Percentiles rank a stretch among this genome's conserved stretches.
phyloP scores from a whole-genome alignment of 2,888 invertebrate species.

The Caenorhabditis angaria region DNA sequence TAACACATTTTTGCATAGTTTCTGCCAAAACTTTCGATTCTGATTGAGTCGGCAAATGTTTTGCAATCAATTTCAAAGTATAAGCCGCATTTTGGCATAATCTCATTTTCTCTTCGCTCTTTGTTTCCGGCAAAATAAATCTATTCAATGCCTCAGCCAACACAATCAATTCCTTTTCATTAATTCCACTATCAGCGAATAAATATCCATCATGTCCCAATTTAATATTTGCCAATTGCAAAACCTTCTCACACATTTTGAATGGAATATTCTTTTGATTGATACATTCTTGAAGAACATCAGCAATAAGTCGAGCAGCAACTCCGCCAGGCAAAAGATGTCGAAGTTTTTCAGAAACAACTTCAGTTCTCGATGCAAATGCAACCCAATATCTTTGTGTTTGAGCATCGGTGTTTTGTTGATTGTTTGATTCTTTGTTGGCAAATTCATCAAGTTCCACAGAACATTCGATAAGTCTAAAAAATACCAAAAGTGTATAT shows the following conservation, averaged over 20 bases:
- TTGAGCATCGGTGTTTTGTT: conserved; percentile 38
- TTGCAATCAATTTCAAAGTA: conserved; percentile 64
- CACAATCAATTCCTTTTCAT: conserved; percentile 55
- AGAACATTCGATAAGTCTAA: conserved; percentile 51
- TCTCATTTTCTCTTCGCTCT: conserved; percentile 47
- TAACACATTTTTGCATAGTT: conserved; percentile 58
- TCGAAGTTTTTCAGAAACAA: conserved; percentile 71
- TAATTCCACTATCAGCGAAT: conserved; percentile 52
- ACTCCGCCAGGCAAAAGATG: conserved; percentile 81
- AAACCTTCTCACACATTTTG: conserved; percentile 78
- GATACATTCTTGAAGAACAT: conserved; percentile 77
- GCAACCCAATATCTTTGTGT: conserved; percentile 58
- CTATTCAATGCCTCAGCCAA: conserved; percentile 58
- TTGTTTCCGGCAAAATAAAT: conserved; percentile 57
- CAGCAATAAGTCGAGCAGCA: conserved; percentile 83
- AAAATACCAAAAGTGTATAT: too few species aligned
- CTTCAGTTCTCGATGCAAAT: conserved; percentile 55
- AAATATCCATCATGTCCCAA: conserved; percentile 78
- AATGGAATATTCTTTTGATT: conserved; percentile 72
- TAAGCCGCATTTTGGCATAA: conserved; percentile 67
- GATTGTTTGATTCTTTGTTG: conserved; percentile 46
- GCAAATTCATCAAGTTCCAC: conserved; percentile 62
- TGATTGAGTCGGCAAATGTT: conserved; percentile 52
- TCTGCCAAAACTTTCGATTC: conserved; percentile 53
- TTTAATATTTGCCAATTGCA: conserved; percentile 86